phyloP scores from a whole-genome alignment of 2,888 invertebrate genomes.

The Peribatodes rhomboidaria region DNA sequence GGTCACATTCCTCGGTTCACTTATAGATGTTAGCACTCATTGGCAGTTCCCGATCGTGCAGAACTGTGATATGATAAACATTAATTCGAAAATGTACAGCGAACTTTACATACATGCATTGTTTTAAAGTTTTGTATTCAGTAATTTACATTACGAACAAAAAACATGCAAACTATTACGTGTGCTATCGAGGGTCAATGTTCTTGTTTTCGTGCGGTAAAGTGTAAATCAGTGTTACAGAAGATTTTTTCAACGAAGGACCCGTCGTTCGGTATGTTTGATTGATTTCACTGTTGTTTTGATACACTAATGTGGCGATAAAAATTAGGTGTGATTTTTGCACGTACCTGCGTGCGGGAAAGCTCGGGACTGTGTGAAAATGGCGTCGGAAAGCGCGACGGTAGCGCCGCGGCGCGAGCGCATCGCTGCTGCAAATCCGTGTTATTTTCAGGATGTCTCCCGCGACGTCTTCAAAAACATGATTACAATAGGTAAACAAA shows the following conservation, averaged over 20 bases:
- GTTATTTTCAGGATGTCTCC: constrained; percentile 86
- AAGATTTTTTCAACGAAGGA: constrained; percentile 28
- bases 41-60: constrained; percentile 53
- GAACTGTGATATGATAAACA: constrained; percentile 49
- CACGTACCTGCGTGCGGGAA: constrained; percentile 83
- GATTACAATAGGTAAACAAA: constrained; percentile 60
- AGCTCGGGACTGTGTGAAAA: constrained; percentile 83
- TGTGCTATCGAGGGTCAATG: constrained; percentile 78
- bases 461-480: constrained; percentile 81
- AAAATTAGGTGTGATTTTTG: constrained; percentile 48
- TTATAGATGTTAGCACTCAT: constrained; percentile 79
- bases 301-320: constrained; percentile 42
- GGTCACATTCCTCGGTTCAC: constrained; percentile 81
- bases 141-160: constrained; percentile 73
- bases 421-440: constrained; percentile 78
- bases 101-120: constrained; percentile 55
- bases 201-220: constrained; percentile 69
- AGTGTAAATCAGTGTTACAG: constrained; percentile 35
- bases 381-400: constrained; percentile 80
- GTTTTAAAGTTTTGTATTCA: constrained; percentile 64
- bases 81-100: constrained; percentile 48
- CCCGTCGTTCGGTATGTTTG: constrained; percentile 29
- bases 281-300: constrained; percentile 47
- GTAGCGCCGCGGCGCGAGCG: constrained; percentile 78
- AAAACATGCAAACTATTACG: constrained; percentile 85